Base-by-base conservation (phyloP, 2,888 invertebrate species). In the Lacanobia wlatinum region DNA sequence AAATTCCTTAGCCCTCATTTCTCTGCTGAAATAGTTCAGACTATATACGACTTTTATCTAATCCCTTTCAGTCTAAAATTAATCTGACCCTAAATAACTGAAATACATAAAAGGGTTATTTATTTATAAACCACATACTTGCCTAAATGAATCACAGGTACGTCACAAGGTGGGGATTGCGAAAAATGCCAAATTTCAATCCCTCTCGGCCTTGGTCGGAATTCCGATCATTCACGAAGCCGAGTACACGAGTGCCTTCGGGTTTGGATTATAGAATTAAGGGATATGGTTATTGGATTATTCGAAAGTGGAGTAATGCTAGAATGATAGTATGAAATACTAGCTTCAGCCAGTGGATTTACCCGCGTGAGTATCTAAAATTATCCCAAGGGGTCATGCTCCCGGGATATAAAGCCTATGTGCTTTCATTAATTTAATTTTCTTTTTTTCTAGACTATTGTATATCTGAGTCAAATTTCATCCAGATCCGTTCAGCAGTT, bases 141-240 rank as follows among this genome's bases (percentile, higher is more conserved):
- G 38, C 50, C 18, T 38, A 59, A 73, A 76, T 52, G 50, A 73
- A 73, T 73, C 73, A 55, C 65, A 65, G 46, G 66, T 58, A 69
- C 3, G 12, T 46, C 12, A 60, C 34, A 28, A 43, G 23, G 58
- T 63, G 53, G 21, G 28, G 50, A 38, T 23, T 40, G 55, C 23
- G 21, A 71, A 72, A 75, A 76, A 67, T 71, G 16, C 56, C 34
- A 46, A 69, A 61, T 63, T 67, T 64, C 46, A 75, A 81, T 71
- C 75, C 63, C 52, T 23, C 56, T 70, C 66, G 67, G 70, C 34
- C 56, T 68, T 21, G 8, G 16, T 53, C 66, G 67, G 61, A 58
- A 84, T 83, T 77, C 73, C 75, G 69, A 83, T 71, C 70, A 68
- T 84, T 73, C 50, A 58, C 66, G 58, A 55, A 28, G n/a, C 12